phyloP scores from a whole-genome alignment of 2,888 invertebrate species.

The Lysandra coridon region DNA sequence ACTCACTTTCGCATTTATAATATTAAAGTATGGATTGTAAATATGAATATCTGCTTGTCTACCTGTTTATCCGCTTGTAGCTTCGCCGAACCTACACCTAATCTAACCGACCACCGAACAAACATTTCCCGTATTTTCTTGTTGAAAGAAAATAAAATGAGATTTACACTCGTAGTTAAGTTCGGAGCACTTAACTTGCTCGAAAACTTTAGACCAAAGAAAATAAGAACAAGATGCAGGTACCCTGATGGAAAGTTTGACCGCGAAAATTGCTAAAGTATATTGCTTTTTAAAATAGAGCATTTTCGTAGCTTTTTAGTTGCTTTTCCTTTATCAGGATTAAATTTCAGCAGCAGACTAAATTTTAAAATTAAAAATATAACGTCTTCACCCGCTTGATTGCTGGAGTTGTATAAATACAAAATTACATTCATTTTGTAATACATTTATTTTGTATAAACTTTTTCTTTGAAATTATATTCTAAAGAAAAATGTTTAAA shows the following conservation, averaged over 20 bases:
- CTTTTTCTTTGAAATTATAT: not conserved
- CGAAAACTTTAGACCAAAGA: not conserved
- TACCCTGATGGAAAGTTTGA: not conserved
- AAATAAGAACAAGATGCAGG: not conserved
- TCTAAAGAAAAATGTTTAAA: not conserved
- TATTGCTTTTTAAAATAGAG: not conserved
- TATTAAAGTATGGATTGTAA: no score
- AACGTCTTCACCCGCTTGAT: not conserved
- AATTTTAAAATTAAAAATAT: not conserved
- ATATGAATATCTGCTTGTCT: no score
- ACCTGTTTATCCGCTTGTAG: no score
- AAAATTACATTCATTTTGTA: not conserved
- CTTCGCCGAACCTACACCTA: no score
- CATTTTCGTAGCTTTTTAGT: not conserved
- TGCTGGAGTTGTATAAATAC: not conserved
- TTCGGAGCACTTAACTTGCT: constrained; percentile 13
- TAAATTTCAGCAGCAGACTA: not conserved
- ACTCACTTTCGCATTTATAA: no score
- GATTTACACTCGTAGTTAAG: constrained; percentile 20
- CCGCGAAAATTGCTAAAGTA: not conserved
- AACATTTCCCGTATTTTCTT: not conserved
- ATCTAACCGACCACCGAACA: not conserved
- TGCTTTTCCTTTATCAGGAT: not conserved
- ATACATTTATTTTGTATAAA: not conserved
- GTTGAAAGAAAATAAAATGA: constrained; percentile 8